Evolutionary conservation across 2,113 vertebrate genomes (phyloP), one percentile per base, ranked within the genome.

Genomic region (Litocranius walleri): DNA sequence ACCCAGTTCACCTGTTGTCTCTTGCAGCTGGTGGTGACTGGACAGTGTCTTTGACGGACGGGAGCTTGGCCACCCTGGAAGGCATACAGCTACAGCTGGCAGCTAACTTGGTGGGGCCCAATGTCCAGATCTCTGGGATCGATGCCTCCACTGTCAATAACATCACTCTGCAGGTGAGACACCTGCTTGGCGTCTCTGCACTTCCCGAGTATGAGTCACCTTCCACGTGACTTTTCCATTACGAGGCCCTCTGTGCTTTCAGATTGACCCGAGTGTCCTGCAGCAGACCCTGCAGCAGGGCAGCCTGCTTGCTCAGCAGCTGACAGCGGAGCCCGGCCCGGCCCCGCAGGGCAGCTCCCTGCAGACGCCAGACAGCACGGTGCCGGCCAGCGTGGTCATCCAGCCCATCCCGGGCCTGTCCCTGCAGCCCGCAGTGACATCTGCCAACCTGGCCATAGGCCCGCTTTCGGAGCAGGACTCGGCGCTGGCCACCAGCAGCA

Each of bases 111-210:
- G 99, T 99, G 95, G 99, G 99, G 95, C 99, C 99, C 40, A 99
- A 99, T 19, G 99, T 99, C 84, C 99, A 99, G 98, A 99, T 99
- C 98, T 99, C 99, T 40, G 99, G 99, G 96, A 99, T 99, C 52
- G 99, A 99, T 88, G 95, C 99, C 89, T 99, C 99, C 97, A 99
- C 99, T 98, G 99, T 99, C 98, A 99, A 99, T 98, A 99, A 99
- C 97, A 99, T 99, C 99, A 99, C 99, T 0, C 95, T 99, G 61
- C 99, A 99, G 99, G 99, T 99, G 94, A 5, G 96, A 71, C 43
- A 0, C 6, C 36, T 10, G 7, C 56, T 2, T 0, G 54, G 61
- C n/a, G 5, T 52, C 67, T 36, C 85, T 7, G 21, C 71, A 84
- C 40, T 43, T 3, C n/a, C 14, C 0, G 11, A 1, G 13, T 16